These are phyloP conservation scores for Nilaparvata lugens DNA, from an alignment of 1,140 invertebrate genomes.

Conservation along the genomic window DNA sequence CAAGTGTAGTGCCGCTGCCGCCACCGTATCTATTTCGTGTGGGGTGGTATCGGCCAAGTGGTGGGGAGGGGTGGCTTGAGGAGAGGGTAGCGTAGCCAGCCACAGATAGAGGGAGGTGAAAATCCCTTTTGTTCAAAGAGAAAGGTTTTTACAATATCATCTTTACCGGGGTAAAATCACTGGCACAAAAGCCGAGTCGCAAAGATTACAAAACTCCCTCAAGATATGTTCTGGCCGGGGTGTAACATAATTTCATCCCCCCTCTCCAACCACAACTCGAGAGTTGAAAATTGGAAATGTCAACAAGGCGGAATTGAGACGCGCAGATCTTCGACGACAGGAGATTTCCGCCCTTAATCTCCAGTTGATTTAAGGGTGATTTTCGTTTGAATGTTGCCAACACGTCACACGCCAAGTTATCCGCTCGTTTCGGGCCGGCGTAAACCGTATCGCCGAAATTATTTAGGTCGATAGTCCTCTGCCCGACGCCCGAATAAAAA, in stretches of 20 bases:
- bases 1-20: not conserved
- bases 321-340: not conserved
- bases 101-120: not conserved
- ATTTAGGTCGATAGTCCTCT: constrained; percentile 12
- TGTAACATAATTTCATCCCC: constrained; percentile 17
- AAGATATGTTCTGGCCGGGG: constrained; percentile 9
- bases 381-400: constrained; percentile 7
- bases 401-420: constrained; percentile 17
- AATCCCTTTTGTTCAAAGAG: constrained; percentile 4
- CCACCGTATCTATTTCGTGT: not conserved
- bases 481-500: constrained; percentile 14
- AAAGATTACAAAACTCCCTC: constrained; percentile 17
- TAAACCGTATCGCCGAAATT: constrained; percentile 1
- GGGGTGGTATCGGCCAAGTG: not conserved
- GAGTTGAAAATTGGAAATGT: constrained; percentile 14
- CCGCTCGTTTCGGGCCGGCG: not conserved
- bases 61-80: not conserved
- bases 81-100: too few relatives aligned
- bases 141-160: constrained; percentile 6
- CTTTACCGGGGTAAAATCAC: not conserved
- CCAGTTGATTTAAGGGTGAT: constrained; percentile 14
- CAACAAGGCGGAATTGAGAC: constrained; percentile 15
- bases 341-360: constrained; percentile 15
- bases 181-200: constrained; percentile 7
- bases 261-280: constrained; percentile 8